Percentiles rank a stretch among this genome's conserved stretches.
Evolutionary conservation across 1,140 invertebrate species (phyloP).

Genomic region (Hyles euphorbiae): DNA sequence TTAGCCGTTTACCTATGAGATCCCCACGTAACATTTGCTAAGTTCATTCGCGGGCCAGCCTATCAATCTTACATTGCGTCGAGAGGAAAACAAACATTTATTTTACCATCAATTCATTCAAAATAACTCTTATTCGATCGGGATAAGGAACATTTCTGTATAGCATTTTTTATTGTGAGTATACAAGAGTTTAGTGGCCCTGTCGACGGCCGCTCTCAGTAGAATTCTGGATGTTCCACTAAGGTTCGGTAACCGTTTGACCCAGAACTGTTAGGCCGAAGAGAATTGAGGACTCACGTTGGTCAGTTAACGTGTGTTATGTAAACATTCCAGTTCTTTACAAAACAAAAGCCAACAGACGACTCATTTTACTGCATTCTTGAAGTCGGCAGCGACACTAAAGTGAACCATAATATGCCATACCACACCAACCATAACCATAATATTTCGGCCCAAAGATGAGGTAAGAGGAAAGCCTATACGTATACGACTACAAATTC

Average conservation of each 20-base stretch:
- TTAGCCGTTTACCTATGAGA: constrained; percentile 6
- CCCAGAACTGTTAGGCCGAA: not conserved
- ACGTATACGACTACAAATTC: too few species aligned
- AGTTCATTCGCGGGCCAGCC: constrained; percentile 56
- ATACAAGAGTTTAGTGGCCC: not conserved
- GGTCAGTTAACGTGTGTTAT: not conserved
- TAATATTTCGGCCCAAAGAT: too few species aligned
- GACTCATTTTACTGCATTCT: too few species aligned
- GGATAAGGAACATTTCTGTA: constrained; percentile 16
- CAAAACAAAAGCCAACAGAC: too few species aligned
- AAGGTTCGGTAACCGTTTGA: constrained; percentile 4
- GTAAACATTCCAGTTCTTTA: too few species aligned
- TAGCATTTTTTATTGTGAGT: not conserved
- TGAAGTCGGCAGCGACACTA: too few species aligned
- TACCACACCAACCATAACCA: too few species aligned
- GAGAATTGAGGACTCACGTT: constrained; percentile 6
- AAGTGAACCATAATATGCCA: too few species aligned
- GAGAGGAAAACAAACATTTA: constrained; percentile 28
- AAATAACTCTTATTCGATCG: constrained; percentile 17
- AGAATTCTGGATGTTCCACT: constrained; percentile 5
- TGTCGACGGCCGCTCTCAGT: not conserved
- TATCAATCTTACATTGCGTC: constrained; percentile 55
- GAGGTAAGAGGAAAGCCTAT: too few species aligned
- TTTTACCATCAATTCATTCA: not conserved
- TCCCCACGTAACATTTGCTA: constrained; percentile 36